Evolutionary conservation across 2,888 invertebrate genomes (phyloP).

Genomic region (Odontocolon sp.): DNA sequence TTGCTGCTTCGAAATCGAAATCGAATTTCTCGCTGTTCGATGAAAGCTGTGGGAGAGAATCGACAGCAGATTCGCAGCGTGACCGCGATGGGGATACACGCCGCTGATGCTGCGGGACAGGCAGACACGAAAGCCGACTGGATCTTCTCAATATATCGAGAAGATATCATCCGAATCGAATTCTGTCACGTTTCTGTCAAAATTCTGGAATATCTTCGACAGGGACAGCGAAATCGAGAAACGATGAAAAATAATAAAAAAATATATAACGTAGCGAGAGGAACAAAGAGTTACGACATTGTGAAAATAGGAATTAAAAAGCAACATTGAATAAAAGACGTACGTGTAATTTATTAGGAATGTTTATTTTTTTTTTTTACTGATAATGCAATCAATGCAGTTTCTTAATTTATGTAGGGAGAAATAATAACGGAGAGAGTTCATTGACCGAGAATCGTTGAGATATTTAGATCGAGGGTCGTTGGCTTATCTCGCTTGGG

Average conservation of each 20-base stretch:
- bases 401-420: too few relatives aligned
- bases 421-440: conserved; percentile 26
- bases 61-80: conserved; percentile 42
- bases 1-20: conserved; percentile 22
- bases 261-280: too few relatives aligned
- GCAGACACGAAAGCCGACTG: too few relatives aligned
- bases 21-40: conserved; percentile 54
- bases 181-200: not conserved
- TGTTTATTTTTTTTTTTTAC: too few relatives aligned
- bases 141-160: too few relatives aligned
- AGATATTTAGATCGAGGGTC: conserved; percentile 57
- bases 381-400: too few relatives aligned
- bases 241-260: too few relatives aligned
- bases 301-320: too few relatives aligned
- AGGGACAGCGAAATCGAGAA: too few relatives aligned
- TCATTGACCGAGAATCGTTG: conserved; percentile 42
- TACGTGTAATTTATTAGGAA: too few relatives aligned
- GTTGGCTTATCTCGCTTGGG: conserved; percentile 3
- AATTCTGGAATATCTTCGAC: not conserved
- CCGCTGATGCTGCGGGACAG: not conserved
- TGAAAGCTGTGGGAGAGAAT: conserved; percentile 43
- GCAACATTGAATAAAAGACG: too few relatives aligned
- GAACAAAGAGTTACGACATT: too few relatives aligned
- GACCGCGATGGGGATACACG: conserved; percentile 13
- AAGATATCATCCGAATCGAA: not conserved